Conservation (phyloP, 1,140 invertebrate species). For the Drosophila burlai region DNA sequence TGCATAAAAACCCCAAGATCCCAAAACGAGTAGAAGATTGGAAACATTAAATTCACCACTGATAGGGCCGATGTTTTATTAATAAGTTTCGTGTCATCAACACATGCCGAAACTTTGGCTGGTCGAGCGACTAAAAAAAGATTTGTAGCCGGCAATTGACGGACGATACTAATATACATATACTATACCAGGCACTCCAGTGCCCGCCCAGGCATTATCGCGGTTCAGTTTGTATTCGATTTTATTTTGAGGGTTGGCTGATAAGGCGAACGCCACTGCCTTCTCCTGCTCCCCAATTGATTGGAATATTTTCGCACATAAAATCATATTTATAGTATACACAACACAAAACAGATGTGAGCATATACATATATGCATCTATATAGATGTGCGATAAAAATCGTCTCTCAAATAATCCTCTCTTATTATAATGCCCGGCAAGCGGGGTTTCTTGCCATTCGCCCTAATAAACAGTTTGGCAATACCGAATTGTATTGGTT, state of each 20-base stretch:
- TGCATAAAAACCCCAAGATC: conserved; percentile 18
- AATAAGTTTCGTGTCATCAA: conserved; percentile 52
- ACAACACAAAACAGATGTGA: conserved; percentile 3
- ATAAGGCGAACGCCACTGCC: conserved; percentile 42
- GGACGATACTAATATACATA: conserved; percentile 13
- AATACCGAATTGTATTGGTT: conserved; percentile 33
- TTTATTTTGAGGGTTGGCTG: conserved; percentile 53
- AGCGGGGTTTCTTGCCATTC: background rate
- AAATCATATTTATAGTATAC: conserved; percentile 58
- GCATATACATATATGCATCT: too few species aligned
- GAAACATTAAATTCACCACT: conserved; percentile 23
- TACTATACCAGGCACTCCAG: conserved; percentile 4
- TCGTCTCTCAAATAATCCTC: conserved; percentile 35
- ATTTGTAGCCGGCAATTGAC: conserved; percentile 25
- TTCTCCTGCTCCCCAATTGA: conserved; percentile 8
- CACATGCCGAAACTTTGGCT: conserved; percentile 34
- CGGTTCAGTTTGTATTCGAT: conserved; percentile 31
- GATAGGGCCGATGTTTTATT: conserved; percentile 53
- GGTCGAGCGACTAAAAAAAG: conserved; percentile 49
- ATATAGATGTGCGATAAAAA: conserved; percentile 44
- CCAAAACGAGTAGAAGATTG: conserved; percentile 31
- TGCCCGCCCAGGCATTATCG: conserved; percentile 27
- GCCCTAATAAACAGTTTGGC: conserved; percentile 11
- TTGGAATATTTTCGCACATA: conserved; percentile 62
- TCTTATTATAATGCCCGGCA: conserved; percentile 25